Base-by-base conservation (phyloP, 2,113 vertebrate species). In the Burhinus oedicnemus region DNA sequence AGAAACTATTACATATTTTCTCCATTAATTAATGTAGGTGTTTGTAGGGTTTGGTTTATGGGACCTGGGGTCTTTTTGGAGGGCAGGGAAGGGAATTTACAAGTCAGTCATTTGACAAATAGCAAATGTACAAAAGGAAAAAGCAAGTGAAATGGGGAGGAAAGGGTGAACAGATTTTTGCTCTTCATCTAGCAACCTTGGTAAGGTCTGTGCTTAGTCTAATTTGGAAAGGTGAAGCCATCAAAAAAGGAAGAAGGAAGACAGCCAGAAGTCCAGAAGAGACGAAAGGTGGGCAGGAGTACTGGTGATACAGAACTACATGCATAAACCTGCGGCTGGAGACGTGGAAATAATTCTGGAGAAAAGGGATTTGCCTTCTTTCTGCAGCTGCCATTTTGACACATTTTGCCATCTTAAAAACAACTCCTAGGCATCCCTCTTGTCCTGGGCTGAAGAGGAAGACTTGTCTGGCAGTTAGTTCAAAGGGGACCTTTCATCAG, bases 401-500 rank as follows among this genome's bases (percentile, higher is more conserved):
- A 81, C 2, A 1, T 60, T 95, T 92, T 97, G 65, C 68, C 74
- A 32, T 89, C 90, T 87, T 69, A 87, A 71, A 54, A 77, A 72
- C 9, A 23, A 79, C 44, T 90, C 40, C 65, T 66, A 74, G 71
- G 58, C 58, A 94, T 52, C 45, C 64, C 34, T 81, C 76, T 92
- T 94, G 82, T 71, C 61, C 57, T 79, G 44, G 57, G 54, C 51
- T 91, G 87, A 89, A 92, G 79, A 85, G 58, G 89, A 93, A 90
- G 81, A 11, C 83, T 87, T 5, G 38, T 92, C 58, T 94, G 89
- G 81, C 84, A 95, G 61, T 36, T 78, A 89, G 80, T 87, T 89
- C 78, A 95, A 84, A 96, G 54, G 81, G 70, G 81, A 95, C 74
- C 36, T 95, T 92, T 94, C 91, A 95, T 93, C 89, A 83, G 5